Percentiles rank a stretch among this genome's conserved stretches.
Evolutionary conservation across 2,888 invertebrate species (phyloP).

Genomic region (Melangyna quadrimaculata): DNA sequence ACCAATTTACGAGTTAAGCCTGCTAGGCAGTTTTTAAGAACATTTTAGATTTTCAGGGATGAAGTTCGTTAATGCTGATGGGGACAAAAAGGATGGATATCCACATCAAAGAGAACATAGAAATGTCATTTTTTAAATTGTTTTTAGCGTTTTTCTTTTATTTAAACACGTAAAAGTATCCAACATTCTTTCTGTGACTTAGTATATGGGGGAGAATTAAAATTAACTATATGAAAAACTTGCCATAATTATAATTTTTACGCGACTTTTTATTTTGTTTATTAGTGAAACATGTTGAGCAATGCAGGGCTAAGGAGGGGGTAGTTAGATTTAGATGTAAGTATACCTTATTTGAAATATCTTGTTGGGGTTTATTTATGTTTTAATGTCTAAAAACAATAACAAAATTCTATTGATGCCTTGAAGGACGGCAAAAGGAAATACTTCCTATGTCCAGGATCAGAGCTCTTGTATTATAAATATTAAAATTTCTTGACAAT

Average conservation of each 20-base stretch:
- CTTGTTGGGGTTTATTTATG: too few species aligned
- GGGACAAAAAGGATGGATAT: background rate
- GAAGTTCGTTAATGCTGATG: background rate
- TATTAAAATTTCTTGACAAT: too few species aligned
- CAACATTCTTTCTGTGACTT: background rate
- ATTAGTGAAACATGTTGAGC: background rate
- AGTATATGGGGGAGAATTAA: background rate
- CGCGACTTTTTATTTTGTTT: background rate
- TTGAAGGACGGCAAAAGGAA: too few species aligned
- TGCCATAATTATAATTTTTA: background rate
- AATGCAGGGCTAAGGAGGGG: background rate
- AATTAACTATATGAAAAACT: background rate
- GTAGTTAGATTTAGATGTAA: too few species aligned
- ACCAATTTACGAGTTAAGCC: conserved; percentile 11
- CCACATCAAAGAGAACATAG: background rate
- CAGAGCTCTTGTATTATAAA: too few species aligned
- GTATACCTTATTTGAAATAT: too few species aligned
- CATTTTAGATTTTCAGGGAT: background rate
- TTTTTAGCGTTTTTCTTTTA: background rate
- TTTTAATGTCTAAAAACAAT: too few species aligned
- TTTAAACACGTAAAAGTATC: background rate
- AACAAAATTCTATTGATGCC: too few species aligned
- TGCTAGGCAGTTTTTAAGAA: background rate
- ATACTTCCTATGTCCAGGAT: too few species aligned
- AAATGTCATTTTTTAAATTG: background rate